Base-by-base conservation (phyloP, 2,888 invertebrate species). In the Polyommatus icarus region DNA sequence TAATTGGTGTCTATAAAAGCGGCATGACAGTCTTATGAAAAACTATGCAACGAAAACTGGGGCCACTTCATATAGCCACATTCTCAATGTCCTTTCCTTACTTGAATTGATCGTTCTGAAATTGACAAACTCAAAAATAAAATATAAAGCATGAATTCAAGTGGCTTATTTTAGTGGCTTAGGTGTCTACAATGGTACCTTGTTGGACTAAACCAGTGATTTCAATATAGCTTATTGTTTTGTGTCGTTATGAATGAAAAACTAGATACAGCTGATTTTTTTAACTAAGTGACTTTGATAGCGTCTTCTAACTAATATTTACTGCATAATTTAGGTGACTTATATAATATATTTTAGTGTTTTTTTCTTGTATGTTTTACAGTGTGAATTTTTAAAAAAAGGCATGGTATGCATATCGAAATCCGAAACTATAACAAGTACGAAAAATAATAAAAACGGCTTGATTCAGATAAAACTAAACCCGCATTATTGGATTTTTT, bases 341-440 rank as follows among this genome's bases (percentile, higher is more conserved):
- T n/a, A n/a, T n/a, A n/a, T n/a, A n/a, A 24, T 24, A 32, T 61
- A 24, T 67, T 29, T 67, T 32, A 67, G 29, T 18, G n/a, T 3
- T 78, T 83, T 83, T 82, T 78, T 80, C n/a, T 76, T 76, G 76
- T 79, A 57, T 71, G 32, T 71, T 18, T 2, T 71, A 32, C 5
- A 50, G 71, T 46, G 54, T 57, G 15, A 46, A 18, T 40, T 71
- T 50, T 3, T 18, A 54, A 54, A 24, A 54, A 54, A 54, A 1
- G 54, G 18, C 54, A 1, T 54, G 54, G 18, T 18, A 18, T 5
- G 54, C 54, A 54, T 18, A 18, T 46, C 46, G 10, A 54, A 54
- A 54, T 18, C 54, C 18, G 18, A 54, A 54, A 54, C 54, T 54
- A 46, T 46, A 12, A 10, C 2, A 46, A 46, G n/a, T 24, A 46